Evolutionary conservation across 2,797 vertebrate genomes (phyloP), one percentile per base, ranked within the genome.

Genomic region (Xenentodon cancila): DNA sequence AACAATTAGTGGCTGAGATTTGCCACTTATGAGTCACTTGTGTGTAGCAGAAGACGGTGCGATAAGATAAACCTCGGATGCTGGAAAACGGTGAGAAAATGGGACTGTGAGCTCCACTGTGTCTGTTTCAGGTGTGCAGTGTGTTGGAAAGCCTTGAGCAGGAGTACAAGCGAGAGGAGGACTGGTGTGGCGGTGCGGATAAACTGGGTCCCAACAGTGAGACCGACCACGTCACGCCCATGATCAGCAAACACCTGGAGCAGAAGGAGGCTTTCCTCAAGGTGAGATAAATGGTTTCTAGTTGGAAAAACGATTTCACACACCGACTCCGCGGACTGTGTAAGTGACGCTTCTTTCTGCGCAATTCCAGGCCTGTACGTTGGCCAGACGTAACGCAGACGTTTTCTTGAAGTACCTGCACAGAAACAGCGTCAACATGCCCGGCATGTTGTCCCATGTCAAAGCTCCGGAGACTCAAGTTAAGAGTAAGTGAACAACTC

Each of bases 211-310:
- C 98, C 13, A 99, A 98, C 78, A 96, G 97, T 0, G 98, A 99
- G 87, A 96, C 96, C 0, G 98, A 99, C 84, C 98, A 99, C 0
- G 97, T 99, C 75, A 97, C 94, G 2, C 98, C 98, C 2, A 99
- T 99, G 98, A 96, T 99, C 90, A 98, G 96, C 93, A 99, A 99
- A 82, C 98, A 99, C 78, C 92, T 99, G 56, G 98, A 99, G 78
- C 98, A 99, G 82, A 99, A 99, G 71, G 98, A 99, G 74, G 98
- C 98, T 0, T 99, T 99, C 73, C 92, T 99, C 12, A 99, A 99
- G 94, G 98, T 98, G 85, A 5, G 42, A 34, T 7, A 4, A 9
- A 45, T 49, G 25, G 27, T 30, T 54, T 40, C n/a, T 30, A 34
- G 40, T 18, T 4, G 0, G 1, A 58, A 25, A 53, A 46, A 53